These are phyloP conservation scores for Melipona beecheii DNA, from an alignment of 2,888 invertebrate genomes.

Conservation along the genomic window DNA sequence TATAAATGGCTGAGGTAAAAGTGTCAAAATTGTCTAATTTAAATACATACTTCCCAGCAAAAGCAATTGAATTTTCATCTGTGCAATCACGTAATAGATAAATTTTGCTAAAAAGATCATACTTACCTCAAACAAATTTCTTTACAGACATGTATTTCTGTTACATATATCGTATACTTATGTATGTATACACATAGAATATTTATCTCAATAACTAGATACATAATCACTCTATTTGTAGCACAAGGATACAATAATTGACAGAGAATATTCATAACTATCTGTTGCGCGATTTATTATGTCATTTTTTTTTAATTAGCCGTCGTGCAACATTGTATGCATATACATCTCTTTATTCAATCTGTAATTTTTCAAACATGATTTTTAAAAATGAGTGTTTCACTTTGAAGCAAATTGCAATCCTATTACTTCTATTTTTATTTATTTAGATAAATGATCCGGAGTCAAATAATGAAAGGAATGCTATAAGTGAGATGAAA, in stretches of 20 bases:
- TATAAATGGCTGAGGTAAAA: neutral
- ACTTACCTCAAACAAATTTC: neutral
- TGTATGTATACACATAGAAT: no score
- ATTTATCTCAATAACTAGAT: no score
- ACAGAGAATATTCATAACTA: neutral
- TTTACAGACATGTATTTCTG: neutral
- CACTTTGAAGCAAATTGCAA: constrained; percentile 1
- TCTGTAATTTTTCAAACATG: neutral
- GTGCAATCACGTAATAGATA: neutral
- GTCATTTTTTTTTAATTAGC: neutral
- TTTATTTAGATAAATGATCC: constrained; percentile 80
- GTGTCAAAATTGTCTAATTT: neutral
- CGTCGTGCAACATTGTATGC: neutral
- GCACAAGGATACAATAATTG: neutral
- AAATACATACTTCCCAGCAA: neutral
- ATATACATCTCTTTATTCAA: neutral
- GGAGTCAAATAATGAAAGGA: constrained; percentile 73
- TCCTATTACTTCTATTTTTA: constrained; percentile 5
- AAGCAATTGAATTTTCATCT: neutral
- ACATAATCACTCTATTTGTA: neutral
- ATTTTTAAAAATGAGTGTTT: no score
- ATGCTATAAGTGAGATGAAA: constrained; percentile 57
- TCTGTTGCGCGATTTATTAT: neutral
- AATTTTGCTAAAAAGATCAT: neutral
- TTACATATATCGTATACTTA: neutral